Evolutionary conservation across 2,113 vertebrate genomes (phyloP).

Genomic region (Copsychus sechellarum): DNA sequence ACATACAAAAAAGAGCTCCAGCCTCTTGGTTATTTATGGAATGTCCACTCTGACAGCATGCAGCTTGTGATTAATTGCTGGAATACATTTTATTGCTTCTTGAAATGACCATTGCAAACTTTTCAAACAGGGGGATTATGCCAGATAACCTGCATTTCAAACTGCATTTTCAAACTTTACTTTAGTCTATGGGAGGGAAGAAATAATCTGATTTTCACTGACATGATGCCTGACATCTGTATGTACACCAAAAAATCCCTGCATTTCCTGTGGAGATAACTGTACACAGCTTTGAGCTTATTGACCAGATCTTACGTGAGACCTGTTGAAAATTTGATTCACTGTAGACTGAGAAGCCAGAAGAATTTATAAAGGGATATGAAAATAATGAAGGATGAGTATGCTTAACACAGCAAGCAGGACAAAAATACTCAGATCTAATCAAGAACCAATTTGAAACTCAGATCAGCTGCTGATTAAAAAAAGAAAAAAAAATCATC

Average conservation of each 20-base stretch:
- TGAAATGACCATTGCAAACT: not conserved
- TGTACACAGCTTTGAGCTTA: not conserved
- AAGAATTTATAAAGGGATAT: not conserved
- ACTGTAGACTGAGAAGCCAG: not conserved
- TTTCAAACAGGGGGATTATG: not conserved
- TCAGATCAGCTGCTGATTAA: not conserved
- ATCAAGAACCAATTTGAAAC: not conserved
- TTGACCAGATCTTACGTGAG: not conserved
- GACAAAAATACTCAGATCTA: not conserved
- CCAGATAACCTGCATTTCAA: not conserved
- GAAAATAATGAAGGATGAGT: not conserved
- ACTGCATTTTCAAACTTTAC: not conserved
- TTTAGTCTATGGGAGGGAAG: not conserved
- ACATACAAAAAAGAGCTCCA: not conserved
- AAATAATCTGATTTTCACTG: not conserved
- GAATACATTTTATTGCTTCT: not conserved
- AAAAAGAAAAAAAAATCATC: not conserved
- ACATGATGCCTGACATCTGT: fast-evolving
- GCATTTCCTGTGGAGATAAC: not conserved
- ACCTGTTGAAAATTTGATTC: not conserved
- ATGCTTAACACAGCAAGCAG: not conserved
- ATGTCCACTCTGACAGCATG: not conserved
- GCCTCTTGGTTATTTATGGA: not conserved
- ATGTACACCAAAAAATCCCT: not conserved
- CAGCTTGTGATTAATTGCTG: not conserved